Conservation (phyloP, 1,140 invertebrate species). For the Scaptomyza montana region DNA sequence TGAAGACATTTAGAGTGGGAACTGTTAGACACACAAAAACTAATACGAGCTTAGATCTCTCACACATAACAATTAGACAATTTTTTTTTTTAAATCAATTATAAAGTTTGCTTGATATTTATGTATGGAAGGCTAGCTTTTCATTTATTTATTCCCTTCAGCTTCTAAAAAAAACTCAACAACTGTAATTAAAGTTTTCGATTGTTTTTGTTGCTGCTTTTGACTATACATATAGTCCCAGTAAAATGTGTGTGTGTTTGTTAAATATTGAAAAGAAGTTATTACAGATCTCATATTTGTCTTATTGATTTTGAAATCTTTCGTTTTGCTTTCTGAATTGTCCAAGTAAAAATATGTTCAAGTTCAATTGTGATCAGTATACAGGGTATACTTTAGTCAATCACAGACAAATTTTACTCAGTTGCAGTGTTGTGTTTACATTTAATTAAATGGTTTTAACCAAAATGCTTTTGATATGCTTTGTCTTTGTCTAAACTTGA, state of each 20-base stretch:
- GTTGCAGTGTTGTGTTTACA: slow-evolving; percentile 19
- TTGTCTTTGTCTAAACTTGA: slow-evolving; percentile 1
- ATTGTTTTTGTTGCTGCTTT: background rate
- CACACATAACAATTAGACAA: background rate
- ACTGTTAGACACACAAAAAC: background rate
- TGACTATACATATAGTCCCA: background rate
- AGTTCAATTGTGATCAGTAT: background rate
- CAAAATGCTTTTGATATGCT: slow-evolving; percentile 23
- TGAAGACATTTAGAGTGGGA: background rate
- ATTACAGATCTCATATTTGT: too few species aligned
- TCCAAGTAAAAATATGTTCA: too few species aligned
- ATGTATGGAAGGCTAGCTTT: background rate
- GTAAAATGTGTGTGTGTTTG: too few species aligned
- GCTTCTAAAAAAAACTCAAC: background rate
- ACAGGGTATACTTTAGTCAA: background rate
- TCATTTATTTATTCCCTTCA: background rate
- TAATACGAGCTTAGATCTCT: background rate
- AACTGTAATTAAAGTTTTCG: too few species aligned
- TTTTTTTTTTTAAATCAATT: background rate
- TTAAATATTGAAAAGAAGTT: too few species aligned
- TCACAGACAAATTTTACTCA: background rate
- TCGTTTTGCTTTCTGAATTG: too few species aligned
- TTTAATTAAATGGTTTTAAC: slow-evolving; percentile 21
- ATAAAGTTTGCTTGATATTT: too few species aligned
- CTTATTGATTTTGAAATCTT: too few species aligned